Percentiles rank a stretch among this genome's conserved stretches.
Conservation (phyloP, 2,113 vertebrate genomes). For the Platycercus adscitus region DNA sequence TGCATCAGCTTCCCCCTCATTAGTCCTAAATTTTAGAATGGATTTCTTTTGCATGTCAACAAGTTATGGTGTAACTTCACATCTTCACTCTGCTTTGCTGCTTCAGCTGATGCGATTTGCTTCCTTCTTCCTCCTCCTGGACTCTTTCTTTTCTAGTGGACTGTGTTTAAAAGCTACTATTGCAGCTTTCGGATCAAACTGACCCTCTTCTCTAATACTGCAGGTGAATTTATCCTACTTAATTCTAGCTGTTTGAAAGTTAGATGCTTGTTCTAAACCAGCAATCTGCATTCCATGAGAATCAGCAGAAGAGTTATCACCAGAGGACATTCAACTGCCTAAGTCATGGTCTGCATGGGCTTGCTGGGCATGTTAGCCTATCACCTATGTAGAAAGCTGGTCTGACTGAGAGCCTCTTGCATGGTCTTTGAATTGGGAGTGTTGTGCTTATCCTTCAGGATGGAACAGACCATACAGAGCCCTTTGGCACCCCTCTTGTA, state of each 20-base stretch:
- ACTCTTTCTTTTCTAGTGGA: neutral
- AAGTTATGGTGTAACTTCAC: neutral
- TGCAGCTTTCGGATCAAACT: neutral
- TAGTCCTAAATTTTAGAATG: neutral
- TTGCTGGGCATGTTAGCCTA: neutral
- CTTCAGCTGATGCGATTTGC: neutral
- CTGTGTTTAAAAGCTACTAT: neutral
- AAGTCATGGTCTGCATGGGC: neutral
- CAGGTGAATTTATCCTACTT: neutral
- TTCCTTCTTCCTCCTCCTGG: neutral
- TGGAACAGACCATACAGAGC: accelerated
- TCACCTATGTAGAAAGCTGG: neutral
- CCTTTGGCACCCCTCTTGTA: accelerated
- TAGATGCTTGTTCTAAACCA: neutral
- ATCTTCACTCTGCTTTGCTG: neutral
- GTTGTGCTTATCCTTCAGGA: neutral
- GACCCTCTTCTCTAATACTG: neutral
- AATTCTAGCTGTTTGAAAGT: neutral
- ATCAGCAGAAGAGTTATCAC: neutral
- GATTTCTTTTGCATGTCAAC: neutral
- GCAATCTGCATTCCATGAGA: neutral
- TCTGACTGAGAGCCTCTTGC: neutral
- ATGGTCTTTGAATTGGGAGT: neutral
- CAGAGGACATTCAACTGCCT: neutral
- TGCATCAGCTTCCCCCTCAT: neutral